phyloP scores from a whole-genome alignment of 2,888 invertebrate species.

The Mythimna loreyi region DNA sequence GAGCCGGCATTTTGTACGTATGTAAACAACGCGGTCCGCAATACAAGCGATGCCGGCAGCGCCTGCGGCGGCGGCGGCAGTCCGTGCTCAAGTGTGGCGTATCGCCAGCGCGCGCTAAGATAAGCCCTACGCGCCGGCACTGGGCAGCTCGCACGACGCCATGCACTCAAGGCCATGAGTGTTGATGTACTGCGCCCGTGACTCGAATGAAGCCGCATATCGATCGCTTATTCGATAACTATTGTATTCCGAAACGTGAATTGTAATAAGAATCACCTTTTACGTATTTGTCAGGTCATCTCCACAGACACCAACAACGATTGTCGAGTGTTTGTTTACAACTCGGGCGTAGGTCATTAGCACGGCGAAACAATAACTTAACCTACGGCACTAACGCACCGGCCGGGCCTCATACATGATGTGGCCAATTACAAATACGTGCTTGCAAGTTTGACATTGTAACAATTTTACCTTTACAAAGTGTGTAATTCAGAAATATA shows the following conservation, averaged over 20 bases:
- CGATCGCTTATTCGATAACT: conserved; percentile 71
- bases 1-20: conserved; percentile 73
- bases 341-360: conserved; percentile 16
- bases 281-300: conserved; percentile 43
- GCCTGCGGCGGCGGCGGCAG: conserved; percentile 70
- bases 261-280: conserved; percentile 67
- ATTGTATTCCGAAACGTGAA: conserved; percentile 82
- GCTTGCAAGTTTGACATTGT: neutral
- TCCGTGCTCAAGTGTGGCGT: conserved; percentile 80
- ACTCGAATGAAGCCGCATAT: conserved; percentile 82
- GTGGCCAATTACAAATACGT: conserved; percentile 18
- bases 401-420: conserved; percentile 10
- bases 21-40: conserved; percentile 82
- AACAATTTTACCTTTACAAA: conserved; percentile 5
- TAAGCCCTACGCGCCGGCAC: conserved; percentile 77
- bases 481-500: conserved; percentile 15
- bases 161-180: conserved; percentile 81
- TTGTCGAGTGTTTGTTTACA: conserved; percentile 29
- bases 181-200: conserved; percentile 83
- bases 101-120: conserved; percentile 77
- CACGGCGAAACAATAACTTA: conserved; percentile 13
- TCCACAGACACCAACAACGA: conserved; percentile 18
- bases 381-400: conserved; percentile 8
- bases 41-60: conserved; percentile 61
- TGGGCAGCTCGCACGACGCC: conserved; percentile 62